Percentiles rank a stretch among this genome's conserved stretches.
phyloP scores from a whole-genome alignment of 2,888 invertebrate species.

The Drosophila ustulata region DNA sequence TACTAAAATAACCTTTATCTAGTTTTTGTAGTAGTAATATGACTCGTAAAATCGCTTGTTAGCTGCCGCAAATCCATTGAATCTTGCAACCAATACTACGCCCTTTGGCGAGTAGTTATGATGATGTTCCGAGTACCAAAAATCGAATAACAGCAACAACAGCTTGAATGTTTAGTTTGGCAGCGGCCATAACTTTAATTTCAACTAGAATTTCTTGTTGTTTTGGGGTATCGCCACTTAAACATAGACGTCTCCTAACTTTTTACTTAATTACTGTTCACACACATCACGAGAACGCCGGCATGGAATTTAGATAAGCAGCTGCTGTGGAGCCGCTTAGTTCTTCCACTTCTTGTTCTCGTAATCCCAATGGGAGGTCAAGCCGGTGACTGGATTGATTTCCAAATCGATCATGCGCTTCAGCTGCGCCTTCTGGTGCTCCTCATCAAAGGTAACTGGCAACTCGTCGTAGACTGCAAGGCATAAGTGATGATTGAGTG shows the following conservation, averaged over 20 bases:
- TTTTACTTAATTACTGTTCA: conserved; percentile 58
- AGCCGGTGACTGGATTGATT: conserved; percentile 92
- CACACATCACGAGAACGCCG: conserved; percentile 34
- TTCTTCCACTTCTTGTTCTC: conserved; percentile 96
- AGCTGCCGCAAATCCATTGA: no score
- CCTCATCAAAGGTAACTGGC: conserved; percentile 91
- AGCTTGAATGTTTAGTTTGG: conserved; percentile 38
- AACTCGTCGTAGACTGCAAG: conserved; percentile 87
- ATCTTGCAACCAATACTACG: no score
- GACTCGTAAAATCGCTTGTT: no score
- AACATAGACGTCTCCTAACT: conserved; percentile 65
- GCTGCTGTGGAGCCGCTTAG: conserved; percentile 46
- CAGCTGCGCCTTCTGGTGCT: conserved; percentile 91
- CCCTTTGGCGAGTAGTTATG: no score
- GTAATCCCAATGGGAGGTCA: conserved; percentile 95
- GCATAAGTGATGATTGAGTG: neutral
- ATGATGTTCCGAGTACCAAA: conserved; percentile 6
- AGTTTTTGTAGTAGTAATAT: no score
- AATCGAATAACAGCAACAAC: neutral
- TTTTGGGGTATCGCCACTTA: conserved; percentile 63
- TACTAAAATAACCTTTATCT: no score
- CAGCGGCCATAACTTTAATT: conserved; percentile 70
- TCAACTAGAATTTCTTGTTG: conserved; percentile 62
- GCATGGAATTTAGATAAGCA: conserved; percentile 30
- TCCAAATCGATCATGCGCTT: conserved; percentile 92